Evolutionary conservation across 1,140 invertebrate species (phyloP).

Genomic region (Bombus confusus): DNA sequence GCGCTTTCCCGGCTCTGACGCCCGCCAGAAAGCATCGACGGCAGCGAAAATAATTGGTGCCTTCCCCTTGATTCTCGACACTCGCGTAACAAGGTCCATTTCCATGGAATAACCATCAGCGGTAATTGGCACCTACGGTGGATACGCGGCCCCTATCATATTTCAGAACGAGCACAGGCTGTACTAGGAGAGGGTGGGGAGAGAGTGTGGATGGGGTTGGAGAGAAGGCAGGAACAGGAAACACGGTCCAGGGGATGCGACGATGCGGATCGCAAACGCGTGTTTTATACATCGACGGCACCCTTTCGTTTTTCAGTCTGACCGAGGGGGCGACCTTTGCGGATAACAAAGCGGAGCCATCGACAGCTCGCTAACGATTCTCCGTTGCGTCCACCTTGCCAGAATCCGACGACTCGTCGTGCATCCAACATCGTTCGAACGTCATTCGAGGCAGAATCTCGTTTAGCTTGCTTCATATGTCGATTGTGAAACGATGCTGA

Average conservation of each 20-base stretch:
- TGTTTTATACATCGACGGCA: conserved; percentile 75
- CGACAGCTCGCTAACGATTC: conserved; percentile 78
- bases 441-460: not conserved
- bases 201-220: conserved; percentile 40
- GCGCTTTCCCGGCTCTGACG: conserved; percentile 59
- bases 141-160: conserved; percentile 78
- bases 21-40: conserved; percentile 71
- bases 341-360: conserved; percentile 79
- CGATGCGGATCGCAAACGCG: conserved; percentile 71
- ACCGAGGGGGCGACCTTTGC: conserved; percentile 45
- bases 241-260: conserved; percentile 69
- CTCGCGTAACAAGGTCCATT: conserved; percentile 81
- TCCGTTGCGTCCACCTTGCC: conserved; percentile 54
- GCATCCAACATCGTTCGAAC: conserved; percentile 36
- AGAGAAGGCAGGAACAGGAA: conserved; percentile 61
- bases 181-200: conserved; percentile 42
- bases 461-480: not conserved
- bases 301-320: conserved; percentile 73
- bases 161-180: conserved; percentile 75
- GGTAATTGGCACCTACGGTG: conserved; percentile 81
- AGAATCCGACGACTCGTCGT: conserved; percentile 21
- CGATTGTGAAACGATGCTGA: not conserved
- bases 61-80: conserved; percentile 76
- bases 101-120: conserved; percentile 82
- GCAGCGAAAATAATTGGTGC: conserved; percentile 81